Base-by-base conservation (phyloP, 2,888 invertebrate genomes). In the Drosophila ochracea region DNA sequence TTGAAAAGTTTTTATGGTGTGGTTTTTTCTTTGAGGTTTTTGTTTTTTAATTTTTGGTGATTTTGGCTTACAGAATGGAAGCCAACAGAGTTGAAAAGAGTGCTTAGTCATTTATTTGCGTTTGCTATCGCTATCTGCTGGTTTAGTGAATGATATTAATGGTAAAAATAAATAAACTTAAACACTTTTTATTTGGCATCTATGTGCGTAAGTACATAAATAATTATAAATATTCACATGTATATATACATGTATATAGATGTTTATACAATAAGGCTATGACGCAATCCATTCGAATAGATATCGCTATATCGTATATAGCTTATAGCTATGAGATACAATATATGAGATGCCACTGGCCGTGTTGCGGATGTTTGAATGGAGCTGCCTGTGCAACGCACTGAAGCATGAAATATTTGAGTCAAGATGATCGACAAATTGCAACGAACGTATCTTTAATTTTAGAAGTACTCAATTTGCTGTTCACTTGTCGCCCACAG, bases 31-130 rank as follows among this genome's bases (percentile, higher is more conserved):
- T 78, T 67, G 62, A 25, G 52, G 41, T 49, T 79, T 68, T 63
- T 16, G 59, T 31, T 61, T 47, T 73, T 62, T 59, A 54, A 13
- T 73, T 73, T 33, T 33, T 49, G n/a, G 59, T 47, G 53, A 62
- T 52, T 78, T 66, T 35, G 35, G 33, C 11, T 59, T 58, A 28
- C 62, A 61, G 47, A 62, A 71, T 54, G 52, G 13, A 3, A 30
- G 52, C 28, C 11, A 30, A 43, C 37, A 54, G 39, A 52, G 33
- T 37, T 63, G 35, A 43, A 49, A 61, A 70, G 39, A 65, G 84
- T 77, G 87, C 75, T 82, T 75, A 68, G 79, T 87, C 82, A 89
- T 78, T 80, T 74, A 73, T 85, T 80, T 78, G 62, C 70, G 49
- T 66, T 67, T 59, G 59, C 55, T 58, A 72, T 9, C 7, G 69